Percentiles rank a stretch among this genome's conserved stretches.
Conservation (phyloP, 2,797 vertebrate species). For the Columba guinea region DNA sequence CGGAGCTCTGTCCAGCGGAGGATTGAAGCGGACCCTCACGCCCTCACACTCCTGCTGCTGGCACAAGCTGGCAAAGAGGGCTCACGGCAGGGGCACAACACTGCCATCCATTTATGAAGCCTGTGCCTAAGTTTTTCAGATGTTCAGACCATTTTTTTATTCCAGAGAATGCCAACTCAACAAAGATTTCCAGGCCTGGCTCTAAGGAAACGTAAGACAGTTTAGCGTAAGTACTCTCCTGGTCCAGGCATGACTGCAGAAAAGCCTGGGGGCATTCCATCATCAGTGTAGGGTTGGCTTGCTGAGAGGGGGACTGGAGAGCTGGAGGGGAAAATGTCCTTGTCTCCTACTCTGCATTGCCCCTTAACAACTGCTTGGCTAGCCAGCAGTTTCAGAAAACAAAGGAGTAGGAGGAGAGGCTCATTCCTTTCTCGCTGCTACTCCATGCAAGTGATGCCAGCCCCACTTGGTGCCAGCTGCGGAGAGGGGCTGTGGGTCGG, state of each 20-base stretch:
- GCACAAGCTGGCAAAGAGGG: not conserved
- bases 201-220: not conserved
- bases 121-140: not conserved
- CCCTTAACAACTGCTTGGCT: not conserved
- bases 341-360: not conserved
- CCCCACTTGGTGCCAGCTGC: fast-evolving
- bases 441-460: fast-evolving
- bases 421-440: not conserved
- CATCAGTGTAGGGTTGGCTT: fast-evolving
- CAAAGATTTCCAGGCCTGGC: not conserved
- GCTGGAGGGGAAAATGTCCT: not conserved
- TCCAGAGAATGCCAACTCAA: not conserved
- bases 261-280: not conserved
- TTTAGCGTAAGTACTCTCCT: not conserved
- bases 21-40: not conserved
- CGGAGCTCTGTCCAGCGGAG: not conserved
- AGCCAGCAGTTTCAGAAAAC: not conserved
- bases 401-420: not conserved
- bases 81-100: fast-evolving
- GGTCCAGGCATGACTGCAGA: not conserved
- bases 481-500: fast-evolving
- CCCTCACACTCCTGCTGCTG: not conserved
- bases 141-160: not conserved
- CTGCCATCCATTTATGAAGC: not conserved
- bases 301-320: not conserved